A percentile compares a stretch with the other conserved stretches of the same genome.
Evolutionary conservation across 1,140 invertebrate genomes (phyloP).

Genomic region (Heliconius congener): DNA sequence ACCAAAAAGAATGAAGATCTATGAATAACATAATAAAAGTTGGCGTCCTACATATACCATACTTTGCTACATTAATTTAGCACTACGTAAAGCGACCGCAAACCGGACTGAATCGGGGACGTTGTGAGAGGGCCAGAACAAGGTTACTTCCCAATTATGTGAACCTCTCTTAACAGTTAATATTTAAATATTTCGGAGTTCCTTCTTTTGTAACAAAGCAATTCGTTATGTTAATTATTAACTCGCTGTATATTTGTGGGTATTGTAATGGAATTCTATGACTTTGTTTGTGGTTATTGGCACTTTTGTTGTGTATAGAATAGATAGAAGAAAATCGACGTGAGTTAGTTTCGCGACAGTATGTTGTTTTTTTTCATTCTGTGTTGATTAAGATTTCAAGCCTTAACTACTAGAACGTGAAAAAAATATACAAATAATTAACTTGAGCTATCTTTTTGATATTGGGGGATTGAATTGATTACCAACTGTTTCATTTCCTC

Average conservation of each 20-base stretch:
- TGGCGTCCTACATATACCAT: not conserved
- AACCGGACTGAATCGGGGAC: not conserved
- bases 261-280: not conserved
- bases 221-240: not conserved
- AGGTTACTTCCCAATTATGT: not conserved
- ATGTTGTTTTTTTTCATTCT: too few relatives aligned
- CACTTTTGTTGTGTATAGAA: too few relatives aligned
- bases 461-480: too few relatives aligned
- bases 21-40: not conserved
- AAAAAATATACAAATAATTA: too few relatives aligned
- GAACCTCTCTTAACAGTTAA: not conserved
- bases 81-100: not conserved
- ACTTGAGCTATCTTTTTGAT: too few relatives aligned
- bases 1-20: not conserved
- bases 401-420: too few relatives aligned
- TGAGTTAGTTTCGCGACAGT: too few relatives aligned
- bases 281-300: not conserved
- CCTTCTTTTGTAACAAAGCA: not conserved
- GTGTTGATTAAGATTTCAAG: too few relatives aligned
- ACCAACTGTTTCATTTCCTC: too few relatives aligned
- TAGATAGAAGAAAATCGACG: too few relatives aligned
- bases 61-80: not conserved
- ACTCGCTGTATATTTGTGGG: not conserved
- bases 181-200: constrained; percentile 4
- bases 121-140: not conserved